These are phyloP conservation scores for Salvelinus alpinus DNA, from an alignment of 2,113 vertebrate genomes.

Conservation along the genomic window DNA sequence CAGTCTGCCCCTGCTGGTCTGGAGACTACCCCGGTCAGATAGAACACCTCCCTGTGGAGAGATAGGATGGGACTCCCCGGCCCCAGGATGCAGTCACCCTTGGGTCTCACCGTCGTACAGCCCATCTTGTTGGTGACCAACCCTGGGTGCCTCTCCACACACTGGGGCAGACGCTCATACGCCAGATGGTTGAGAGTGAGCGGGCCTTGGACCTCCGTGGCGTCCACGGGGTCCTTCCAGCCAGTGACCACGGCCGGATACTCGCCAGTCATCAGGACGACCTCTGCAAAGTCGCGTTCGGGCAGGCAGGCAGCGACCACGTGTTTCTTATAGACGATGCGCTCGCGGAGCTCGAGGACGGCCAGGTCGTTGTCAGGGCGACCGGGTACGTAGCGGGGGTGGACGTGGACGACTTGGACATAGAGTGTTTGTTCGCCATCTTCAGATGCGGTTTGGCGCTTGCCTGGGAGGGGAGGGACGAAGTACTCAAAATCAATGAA, in stretches of 20 bases:
- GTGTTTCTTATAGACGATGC: conserved; percentile 53
- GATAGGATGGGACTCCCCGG: conserved; percentile 75
- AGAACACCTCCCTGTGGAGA: conserved; percentile 68
- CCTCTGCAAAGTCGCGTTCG: conserved; percentile 73
- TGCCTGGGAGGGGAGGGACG: conserved; percentile 57
- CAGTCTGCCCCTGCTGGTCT: conserved; percentile 57
- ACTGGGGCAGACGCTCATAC: conserved; percentile 57
- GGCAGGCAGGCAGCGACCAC: conserved; percentile 68
- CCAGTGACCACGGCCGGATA: conserved; percentile 61
- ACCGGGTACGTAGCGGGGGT: conserved; percentile 59
- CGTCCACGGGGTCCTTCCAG: conserved; percentile 53
- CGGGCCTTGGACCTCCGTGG: conserved; percentile 24
- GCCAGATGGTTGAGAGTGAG: conserved; percentile 65
- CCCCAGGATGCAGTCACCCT: conserved; percentile 67
- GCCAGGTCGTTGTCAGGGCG: conserved; percentile 72
- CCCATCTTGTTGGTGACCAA: conserved; percentile 76
- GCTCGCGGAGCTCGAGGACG: conserved; percentile 65
- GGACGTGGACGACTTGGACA: conserved; percentile 47
- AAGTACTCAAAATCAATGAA: not conserved
- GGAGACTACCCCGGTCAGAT: conserved; percentile 73
- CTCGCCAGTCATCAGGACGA: conserved; percentile 58
- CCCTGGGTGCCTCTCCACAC: conserved; percentile 53
- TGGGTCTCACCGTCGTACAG: conserved; percentile 57
- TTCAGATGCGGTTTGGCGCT: conserved; percentile 31
- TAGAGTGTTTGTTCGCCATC: conserved; percentile 43